Base-by-base conservation (phyloP, 2,888 invertebrate genomes). In the Xylota sylvarum region DNA sequence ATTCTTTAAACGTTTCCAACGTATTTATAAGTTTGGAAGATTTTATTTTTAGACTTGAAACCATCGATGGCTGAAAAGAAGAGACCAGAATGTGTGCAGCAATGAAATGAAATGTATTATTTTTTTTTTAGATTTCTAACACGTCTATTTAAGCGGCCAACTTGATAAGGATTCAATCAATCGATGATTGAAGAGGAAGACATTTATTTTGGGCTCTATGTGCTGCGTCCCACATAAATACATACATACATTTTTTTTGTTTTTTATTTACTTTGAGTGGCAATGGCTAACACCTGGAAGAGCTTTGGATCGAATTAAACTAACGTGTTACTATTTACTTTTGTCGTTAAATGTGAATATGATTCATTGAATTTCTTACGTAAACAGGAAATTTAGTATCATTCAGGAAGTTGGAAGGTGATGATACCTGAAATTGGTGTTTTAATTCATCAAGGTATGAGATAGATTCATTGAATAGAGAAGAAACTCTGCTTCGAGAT, bases 41-140 rank as follows among this genome's bases (percentile, higher is more conserved):
- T 27, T 43, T 27, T 62, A 62, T 62, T 62, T 62, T 62, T 62
- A 30, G 27, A 43, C 43, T 19, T 23, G 4, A 43, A 23, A 40
- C 40, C 40, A 40, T 40, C 40, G 40, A 40, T n/a, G 40, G 12
- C 12, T 10, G 37, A 37, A n/a, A n/a, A n/a, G 37, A 4, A 4
- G 14, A 14, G 14, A 43, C 43, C 14, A 43, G 14, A 43, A 1
- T 14, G 14, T 43, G 14, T 43, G 43, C 14, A 43, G 5, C 14
- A 14, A 14, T 14, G n/a, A n/a, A 43, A 43, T 14, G 14, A 10
- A 40, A 40, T 12, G 12, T 12, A 40, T 10, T 37, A 23, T 43
- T 43, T 5, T 6, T 43, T 43, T 43, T 5, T 43, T 43, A 43
- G 4, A 43, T 48, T 19, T 48, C 48, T 19, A 19, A 48, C 48